Evolutionary conservation across 2,888 invertebrate species (phyloP), one percentile per base, ranked within the genome.

Genomic region (Lasiommata megera): DNA sequence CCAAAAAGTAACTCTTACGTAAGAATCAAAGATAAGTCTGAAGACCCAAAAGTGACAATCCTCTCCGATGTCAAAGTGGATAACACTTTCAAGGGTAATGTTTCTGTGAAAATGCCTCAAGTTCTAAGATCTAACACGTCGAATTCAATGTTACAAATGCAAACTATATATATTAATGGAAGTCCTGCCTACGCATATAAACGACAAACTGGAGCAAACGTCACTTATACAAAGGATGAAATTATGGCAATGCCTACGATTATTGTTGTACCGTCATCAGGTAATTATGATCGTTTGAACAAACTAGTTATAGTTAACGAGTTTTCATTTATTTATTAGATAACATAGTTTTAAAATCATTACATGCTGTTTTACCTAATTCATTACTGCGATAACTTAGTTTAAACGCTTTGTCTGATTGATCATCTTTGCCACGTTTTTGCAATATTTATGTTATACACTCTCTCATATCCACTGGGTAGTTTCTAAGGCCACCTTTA

Each of bases 191-290:
- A 81, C 57, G 81, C 72, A 50, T 73, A 77, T 18, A 72, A 71
- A 36, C 59, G 68, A 9, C 61, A 56, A 37, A 46, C 66, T 14
- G 59, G 59, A 17, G 64, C 61, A 23, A 77, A 66, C 11, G 1
- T 31, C 11, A 5, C 46, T 44, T 84, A 69, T 60, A 85, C 88
- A 12, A 79, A 82, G 68, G 88, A 87, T 69, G 88, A 91, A 74
- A 91, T 91, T 62, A 88, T 91, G 89, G 85, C 90, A n/a, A 91
- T 91, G 91, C 91, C 90, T 6, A 91, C 89, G n/a, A 77, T 90
- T 16, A 85, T 91, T 63, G 71, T 89, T 29, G 83, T 86, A 9
- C 84, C 88, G 56, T 67, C 76, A 44, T 68, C 84, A 80, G 84
- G 89, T 88, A 80, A 77, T 38, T 53, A 46, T 50, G 16, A 12